These are phyloP conservation scores for Orycteropus afer DNA, from an alignment of 2,113 vertebrate genomes.

Conservation along the genomic window DNA sequence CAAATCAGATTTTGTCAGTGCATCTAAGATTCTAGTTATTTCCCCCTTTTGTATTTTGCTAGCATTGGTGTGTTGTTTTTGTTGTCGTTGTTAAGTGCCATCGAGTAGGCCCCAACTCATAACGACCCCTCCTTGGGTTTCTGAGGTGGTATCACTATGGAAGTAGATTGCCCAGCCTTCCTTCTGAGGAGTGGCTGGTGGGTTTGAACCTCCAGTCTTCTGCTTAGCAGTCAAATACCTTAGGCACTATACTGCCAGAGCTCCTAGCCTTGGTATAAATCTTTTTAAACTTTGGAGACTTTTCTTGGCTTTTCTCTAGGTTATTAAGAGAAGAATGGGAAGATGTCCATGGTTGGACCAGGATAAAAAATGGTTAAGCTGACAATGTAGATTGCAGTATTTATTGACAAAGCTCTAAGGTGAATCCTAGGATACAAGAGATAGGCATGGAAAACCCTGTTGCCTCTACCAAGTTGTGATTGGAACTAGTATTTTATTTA, in stretches of 20 bases:
- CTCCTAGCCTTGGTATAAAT: background rate
- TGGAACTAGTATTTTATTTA: conserved; percentile 29
- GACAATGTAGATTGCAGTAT: background rate
- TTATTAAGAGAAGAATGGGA: background rate
- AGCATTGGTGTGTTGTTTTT: background rate
- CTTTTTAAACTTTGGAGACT: background rate
- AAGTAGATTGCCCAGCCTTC: too few relatives aligned
- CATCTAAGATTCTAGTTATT: background rate
- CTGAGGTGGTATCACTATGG: too few relatives aligned
- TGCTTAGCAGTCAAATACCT: too few relatives aligned
- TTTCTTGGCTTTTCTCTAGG: background rate
- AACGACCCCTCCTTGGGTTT: too few relatives aligned
- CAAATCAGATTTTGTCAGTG: background rate
- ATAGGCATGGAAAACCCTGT: background rate
- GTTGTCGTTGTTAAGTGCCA: too few relatives aligned
- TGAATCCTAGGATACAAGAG: background rate
- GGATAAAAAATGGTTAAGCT: background rate
- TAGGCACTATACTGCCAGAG: too few relatives aligned
- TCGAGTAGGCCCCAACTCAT: too few relatives aligned
- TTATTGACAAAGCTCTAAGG: background rate
- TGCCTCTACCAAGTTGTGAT: background rate
- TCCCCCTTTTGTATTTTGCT: background rate
- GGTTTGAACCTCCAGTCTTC: too few relatives aligned
- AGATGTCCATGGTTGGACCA: background rate
- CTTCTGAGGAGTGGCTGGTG: too few relatives aligned